Evolutionary conservation across 1,140 invertebrate species (phyloP).

Genomic region (Melitaea cinxia): DNA sequence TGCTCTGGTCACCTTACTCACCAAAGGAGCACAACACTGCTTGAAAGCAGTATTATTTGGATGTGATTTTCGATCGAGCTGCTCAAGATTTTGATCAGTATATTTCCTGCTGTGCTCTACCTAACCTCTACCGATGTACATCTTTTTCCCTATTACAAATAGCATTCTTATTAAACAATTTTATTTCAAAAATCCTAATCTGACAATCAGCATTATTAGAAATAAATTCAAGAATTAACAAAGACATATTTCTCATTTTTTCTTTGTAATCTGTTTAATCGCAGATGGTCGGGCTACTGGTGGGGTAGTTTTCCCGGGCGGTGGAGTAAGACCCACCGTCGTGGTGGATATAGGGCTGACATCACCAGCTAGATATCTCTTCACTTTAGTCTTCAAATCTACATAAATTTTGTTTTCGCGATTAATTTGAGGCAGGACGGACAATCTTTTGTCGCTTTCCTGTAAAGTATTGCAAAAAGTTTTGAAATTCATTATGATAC

Average conservation of each 20-base stretch:
- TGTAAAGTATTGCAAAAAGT: slow-evolving; percentile 16
- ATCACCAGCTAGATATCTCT: slow-evolving; percentile 39
- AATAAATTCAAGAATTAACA: background rate
- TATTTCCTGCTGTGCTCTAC: too few species aligned
- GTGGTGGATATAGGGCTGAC: slow-evolving; percentile 32
- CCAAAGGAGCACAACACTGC: too few species aligned
- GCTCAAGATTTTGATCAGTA: too few species aligned
- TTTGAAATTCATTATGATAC: too few species aligned
- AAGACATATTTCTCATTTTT: slow-evolving; percentile 4
- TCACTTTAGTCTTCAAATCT: slow-evolving; percentile 50
- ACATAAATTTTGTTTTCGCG: slow-evolving; percentile 50
- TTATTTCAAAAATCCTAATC: too few species aligned
- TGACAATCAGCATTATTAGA: too few species aligned
- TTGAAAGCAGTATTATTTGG: too few species aligned
- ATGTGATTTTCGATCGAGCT: too few species aligned
- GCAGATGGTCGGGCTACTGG: background rate
- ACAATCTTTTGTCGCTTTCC: slow-evolving; percentile 50
- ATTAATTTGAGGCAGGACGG: slow-evolving; percentile 63
- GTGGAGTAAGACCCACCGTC: background rate
- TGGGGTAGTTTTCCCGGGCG: slow-evolving; percentile 6
- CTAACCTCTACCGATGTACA: too few species aligned
- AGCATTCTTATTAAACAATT: too few species aligned
- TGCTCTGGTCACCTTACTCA: too few species aligned
- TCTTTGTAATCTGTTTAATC: slow-evolving; percentile 15
- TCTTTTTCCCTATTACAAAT: too few species aligned